Base-by-base conservation (phyloP, 2,888 invertebrate species). In the Polylopha cassiicola region DNA sequence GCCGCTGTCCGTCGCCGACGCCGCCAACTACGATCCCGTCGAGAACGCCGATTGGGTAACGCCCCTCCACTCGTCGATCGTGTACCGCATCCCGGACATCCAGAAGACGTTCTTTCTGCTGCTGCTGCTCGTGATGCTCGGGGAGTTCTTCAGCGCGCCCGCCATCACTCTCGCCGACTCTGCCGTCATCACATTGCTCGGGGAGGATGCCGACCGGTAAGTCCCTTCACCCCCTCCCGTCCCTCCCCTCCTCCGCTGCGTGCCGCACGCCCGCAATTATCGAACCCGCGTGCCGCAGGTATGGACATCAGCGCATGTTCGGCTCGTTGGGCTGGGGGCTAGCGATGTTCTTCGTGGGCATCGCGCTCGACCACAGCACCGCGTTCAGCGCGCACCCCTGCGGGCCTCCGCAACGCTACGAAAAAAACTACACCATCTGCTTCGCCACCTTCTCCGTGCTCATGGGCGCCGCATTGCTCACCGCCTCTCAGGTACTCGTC, bases 371-470 rank as follows among this genome's bases (percentile, higher is more conserved):
- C 81, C 97, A 98, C 73, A 97, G 98, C 39, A 97, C 97, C 10
- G 93, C 97, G 0, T 99, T 99, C 76, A 94, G 96, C 13, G 90
- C 94, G 57, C 96, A 97, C 76, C 97, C 97, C 0, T 98, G 97
- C 65, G 93, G 90, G 0, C 93, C 90, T 0, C 95, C 95, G 4
- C 94, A 95, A 60, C 88, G 90, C 44, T 91, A 94, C 67, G 99
- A 99, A 79, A 96, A 98, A 74, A 99, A 99, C 82, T 99, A 99
- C 80, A 97, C 97, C 18, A 95, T 99, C 50, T 99, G 99, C 74
- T 99, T 99, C 79, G 96, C 98, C 6, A 97, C 97, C 27, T 99
- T 99, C 82, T 95, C 97, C 9, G 94, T 98, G 16, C 87, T 99
- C 16, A 99, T 99, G 97, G 93, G 95, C 1, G 96, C 95, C 27